These are phyloP conservation scores for Tricholaema leucomelas DNA, from an alignment of 2,113 vertebrate species.

Conservation along the genomic window DNA sequence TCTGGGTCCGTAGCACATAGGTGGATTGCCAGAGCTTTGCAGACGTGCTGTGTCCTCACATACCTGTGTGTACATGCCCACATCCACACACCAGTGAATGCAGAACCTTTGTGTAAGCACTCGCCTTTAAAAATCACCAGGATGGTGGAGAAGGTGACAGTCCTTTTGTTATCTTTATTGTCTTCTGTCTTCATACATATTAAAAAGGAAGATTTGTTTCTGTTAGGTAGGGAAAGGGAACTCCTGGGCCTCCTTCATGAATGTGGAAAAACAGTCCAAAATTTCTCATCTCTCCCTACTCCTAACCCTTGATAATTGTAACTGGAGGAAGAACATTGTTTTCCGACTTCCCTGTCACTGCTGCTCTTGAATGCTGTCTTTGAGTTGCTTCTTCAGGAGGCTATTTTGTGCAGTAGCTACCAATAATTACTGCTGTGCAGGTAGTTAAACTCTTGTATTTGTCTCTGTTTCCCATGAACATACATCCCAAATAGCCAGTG, in stretches of 20 bases:
- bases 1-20: neutral
- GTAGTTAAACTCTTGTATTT: neutral
- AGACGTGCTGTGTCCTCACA: neutral
- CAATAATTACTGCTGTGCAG: neutral
- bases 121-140: neutral
- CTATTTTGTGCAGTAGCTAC: neutral
- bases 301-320: neutral
- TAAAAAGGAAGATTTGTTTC: neutral
- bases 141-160: neutral
- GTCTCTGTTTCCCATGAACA: neutral
- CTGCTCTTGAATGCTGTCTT: neutral
- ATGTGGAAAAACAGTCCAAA: neutral
- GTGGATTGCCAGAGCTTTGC: rapidly evolving
- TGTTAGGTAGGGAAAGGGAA: neutral
- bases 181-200: rapidly evolving
- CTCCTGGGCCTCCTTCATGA: neutral
- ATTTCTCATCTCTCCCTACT: neutral
- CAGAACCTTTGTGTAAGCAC: neutral
- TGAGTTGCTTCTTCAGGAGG: neutral
- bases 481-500: neutral
- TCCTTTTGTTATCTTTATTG: neutral
- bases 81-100: neutral
- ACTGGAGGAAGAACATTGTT: neutral
- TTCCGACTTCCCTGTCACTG: neutral
- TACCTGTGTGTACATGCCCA: neutral